Evolutionary conservation across 2,888 invertebrate species (phyloP).

Genomic region (Eupelmus urozonus): DNA sequence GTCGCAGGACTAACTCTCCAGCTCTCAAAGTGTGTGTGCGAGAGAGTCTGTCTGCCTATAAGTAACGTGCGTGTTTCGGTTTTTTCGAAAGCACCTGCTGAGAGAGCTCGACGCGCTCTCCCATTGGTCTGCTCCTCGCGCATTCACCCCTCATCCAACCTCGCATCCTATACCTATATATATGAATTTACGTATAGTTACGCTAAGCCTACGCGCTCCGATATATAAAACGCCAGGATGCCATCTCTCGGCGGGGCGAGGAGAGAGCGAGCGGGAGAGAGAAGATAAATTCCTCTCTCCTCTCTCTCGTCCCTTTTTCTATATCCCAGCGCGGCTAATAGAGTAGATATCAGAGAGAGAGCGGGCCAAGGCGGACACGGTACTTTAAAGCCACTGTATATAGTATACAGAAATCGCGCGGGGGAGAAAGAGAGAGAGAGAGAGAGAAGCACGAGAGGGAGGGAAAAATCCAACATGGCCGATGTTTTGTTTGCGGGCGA

Average conservation of each 20-base stretch:
- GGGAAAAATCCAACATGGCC: conserved; percentile 53
- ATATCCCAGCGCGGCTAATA: too few relatives aligned
- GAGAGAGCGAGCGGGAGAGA: not conserved
- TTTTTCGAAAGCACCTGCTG: conserved; percentile 48
- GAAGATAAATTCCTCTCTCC: not conserved
- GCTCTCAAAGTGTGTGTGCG: too few relatives aligned
- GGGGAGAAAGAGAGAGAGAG: not conserved
- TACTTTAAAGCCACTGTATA: too few relatives aligned
- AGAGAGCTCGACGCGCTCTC: conserved; percentile 4
- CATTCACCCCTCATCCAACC: not conserved
- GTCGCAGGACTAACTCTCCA: not conserved
- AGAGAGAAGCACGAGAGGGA: not conserved
- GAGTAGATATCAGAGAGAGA: too few relatives aligned
- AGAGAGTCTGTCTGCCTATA: too few relatives aligned
- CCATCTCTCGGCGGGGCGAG: not conserved
- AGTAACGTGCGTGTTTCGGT: conserved; percentile 16
- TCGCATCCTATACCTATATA: not conserved
- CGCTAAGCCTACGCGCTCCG: too few relatives aligned
- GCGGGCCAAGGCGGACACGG: too few relatives aligned
- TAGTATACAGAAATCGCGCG: not conserved
- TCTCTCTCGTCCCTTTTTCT: not conserved
- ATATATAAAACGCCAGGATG: too few relatives aligned
- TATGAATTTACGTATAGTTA: not conserved
- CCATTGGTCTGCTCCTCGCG: conserved; percentile 25
- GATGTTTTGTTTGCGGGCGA: conserved; percentile 57